Conservation (phyloP, 2,113 vertebrate species). For the Talpa occidentalis region DNA sequence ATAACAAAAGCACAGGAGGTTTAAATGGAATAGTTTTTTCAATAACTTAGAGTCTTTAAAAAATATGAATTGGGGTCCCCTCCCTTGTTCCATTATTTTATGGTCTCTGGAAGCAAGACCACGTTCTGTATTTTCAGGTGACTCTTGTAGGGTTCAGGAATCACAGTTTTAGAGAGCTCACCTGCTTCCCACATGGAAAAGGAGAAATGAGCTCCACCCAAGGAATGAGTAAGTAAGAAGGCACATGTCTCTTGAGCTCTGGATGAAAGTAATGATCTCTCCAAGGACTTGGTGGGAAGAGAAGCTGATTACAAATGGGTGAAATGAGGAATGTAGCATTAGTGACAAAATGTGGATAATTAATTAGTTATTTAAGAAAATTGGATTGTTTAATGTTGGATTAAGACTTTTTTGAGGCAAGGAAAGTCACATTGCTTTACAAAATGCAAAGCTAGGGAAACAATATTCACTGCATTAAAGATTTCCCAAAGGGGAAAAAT, state of each 20-base stretch:
- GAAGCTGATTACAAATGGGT: neutral
- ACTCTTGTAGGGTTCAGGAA: neutral
- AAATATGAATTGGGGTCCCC: neutral
- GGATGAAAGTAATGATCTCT: slow-evolving; percentile 14
- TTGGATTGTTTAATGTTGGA: slow-evolving; percentile 14
- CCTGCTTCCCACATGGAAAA: slow-evolving; percentile 32
- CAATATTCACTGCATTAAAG: neutral
- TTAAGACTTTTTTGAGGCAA: slow-evolving; percentile 27
- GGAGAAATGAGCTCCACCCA: neutral
- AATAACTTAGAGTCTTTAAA: neutral
- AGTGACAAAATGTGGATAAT: neutral
- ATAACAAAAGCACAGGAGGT: neutral
- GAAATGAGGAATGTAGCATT: neutral
- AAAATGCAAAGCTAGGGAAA: slow-evolving; percentile 34
- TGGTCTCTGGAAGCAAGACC: neutral
- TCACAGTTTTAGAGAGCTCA: neutral
- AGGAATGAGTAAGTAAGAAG: neutral
- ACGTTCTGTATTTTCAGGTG: neutral
- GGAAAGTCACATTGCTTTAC: neutral
- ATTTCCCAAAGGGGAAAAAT: slow-evolving; percentile 40
- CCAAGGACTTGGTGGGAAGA: slow-evolving; percentile 32
- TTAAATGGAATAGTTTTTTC: neutral
- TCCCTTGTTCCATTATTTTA: neutral
- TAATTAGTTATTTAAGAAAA: slow-evolving; percentile 63
- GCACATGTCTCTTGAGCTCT: neutral